A percentile compares a stretch with the other conserved stretches of the same genome.
Conservation (phyloP, 1,140 invertebrate genomes). For the Leptinotarsa texana region DNA sequence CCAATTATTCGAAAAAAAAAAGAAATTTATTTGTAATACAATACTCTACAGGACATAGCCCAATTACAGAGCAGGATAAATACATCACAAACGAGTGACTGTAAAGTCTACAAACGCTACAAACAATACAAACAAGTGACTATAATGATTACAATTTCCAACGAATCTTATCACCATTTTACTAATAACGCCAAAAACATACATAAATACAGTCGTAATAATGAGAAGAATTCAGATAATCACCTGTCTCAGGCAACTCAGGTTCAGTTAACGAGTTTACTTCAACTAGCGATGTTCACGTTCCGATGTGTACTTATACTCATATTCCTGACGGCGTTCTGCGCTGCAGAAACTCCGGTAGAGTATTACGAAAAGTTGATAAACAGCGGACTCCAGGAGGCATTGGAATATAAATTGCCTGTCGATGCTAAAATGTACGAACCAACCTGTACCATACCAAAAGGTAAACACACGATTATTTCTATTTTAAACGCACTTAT, state of each 20-base stretch:
- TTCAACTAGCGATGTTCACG: neutral
- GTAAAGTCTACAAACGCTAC: too few relatives aligned
- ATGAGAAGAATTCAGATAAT: neutral
- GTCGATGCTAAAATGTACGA: slow-evolving; percentile 6
- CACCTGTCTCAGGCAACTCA: neutral
- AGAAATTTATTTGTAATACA: too few relatives aligned
- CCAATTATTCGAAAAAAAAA: too few relatives aligned
- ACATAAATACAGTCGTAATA: neutral
- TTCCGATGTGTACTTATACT: neutral
- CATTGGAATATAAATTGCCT: neutral
- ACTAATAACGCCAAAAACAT: neutral
- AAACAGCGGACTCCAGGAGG: neutral
- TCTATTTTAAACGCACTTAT: too few relatives aligned
- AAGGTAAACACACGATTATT: slow-evolving; percentile 6
- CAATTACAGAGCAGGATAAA: too few relatives aligned
- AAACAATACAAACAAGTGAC: too few relatives aligned
- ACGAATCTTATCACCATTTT: neutral
- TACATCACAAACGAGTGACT: too few relatives aligned
- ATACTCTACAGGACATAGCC: too few relatives aligned
- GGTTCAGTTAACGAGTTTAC: neutral
- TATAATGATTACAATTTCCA: too few relatives aligned
- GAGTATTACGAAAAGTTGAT: slow-evolving; percentile 15
- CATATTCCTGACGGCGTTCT: neutral
- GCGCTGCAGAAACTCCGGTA: neutral
- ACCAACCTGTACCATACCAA: neutral